phyloP scores from a whole-genome alignment of 2,888 invertebrate genomes.

The Coelinius sp. region DNA sequence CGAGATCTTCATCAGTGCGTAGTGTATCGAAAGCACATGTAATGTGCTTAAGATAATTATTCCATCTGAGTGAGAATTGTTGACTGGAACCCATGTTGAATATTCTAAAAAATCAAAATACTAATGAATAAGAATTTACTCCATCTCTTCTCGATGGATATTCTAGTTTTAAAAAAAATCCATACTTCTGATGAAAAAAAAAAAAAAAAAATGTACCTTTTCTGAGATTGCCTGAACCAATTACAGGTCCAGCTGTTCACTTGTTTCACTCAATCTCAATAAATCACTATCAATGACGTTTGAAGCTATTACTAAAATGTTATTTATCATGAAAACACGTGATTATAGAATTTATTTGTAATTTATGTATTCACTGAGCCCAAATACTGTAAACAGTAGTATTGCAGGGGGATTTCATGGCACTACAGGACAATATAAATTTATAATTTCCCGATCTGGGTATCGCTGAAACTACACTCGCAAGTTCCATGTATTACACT shows the following conservation, averaged over 20 bases:
- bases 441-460: constrained; percentile 36
- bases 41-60: constrained; percentile 86
- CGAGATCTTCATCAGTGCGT: constrained; percentile 75
- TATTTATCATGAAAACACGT: not conserved
- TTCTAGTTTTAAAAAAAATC: not conserved
- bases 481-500: constrained; percentile 50
- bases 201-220: not conserved
- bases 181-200: not conserved
- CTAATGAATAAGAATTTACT: no score
- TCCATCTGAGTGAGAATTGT: constrained; percentile 90
- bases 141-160: no score
- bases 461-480: constrained; percentile 31
- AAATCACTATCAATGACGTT: not conserved
- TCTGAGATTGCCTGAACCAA: not conserved
- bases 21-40: constrained; percentile 85
- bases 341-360: not conserved
- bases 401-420: constrained; percentile 57
- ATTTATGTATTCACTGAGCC: constrained; percentile 35
- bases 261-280: not conserved
- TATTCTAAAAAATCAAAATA: constrained; percentile 40
- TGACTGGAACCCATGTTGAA: constrained; percentile 76
- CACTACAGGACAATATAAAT: constrained; percentile 51
- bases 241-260: not conserved
- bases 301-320: not conserved
- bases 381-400: constrained; percentile 58